A percentile compares a stretch with the other conserved stretches of the same genome.
Evolutionary conservation across 2,113 vertebrate species (phyloP).

Genomic region (Calidris pygmaea): DNA sequence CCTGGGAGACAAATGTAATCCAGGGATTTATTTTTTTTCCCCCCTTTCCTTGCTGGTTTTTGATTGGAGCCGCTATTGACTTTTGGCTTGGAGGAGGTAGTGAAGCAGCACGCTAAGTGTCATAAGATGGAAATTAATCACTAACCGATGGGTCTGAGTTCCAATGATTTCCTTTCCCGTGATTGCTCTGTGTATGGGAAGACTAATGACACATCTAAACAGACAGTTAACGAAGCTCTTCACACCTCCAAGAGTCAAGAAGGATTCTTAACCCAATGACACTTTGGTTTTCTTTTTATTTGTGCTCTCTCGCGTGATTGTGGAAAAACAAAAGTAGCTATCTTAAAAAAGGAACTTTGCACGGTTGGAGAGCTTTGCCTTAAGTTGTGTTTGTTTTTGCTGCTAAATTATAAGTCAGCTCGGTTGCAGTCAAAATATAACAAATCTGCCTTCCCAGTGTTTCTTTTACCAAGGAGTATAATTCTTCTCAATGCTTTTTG

Average conservation of each 20-base stretch:
- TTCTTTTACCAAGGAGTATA: neutral
- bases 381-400: neutral
- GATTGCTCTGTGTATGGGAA: constrained; percentile 38
- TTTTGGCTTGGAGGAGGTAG: neutral
- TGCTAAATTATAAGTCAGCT: neutral
- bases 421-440: neutral
- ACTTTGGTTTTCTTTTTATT: neutral
- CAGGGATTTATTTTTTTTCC: neutral
- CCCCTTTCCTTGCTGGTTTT: neutral
- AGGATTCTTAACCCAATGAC: neutral
- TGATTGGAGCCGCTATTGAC: constrained; percentile 21
- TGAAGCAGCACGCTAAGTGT: constrained; percentile 26
- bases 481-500: neutral
- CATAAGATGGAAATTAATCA: constrained; percentile 66
- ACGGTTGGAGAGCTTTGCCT: neutral
- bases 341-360: neutral
- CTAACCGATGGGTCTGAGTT: constrained; percentile 59
- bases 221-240: neutral
- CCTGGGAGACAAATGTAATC: constrained; percentile 59
- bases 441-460: neutral
- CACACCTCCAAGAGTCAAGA: neutral
- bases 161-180: constrained; percentile 65
- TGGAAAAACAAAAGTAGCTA: neutral
- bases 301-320: neutral
- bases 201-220: constrained; percentile 10